Percentiles rank a stretch among this genome's conserved stretches.
phyloP scores from a whole-genome alignment of 2,797 vertebrate genomes.

The Gallinago nigripennis region DNA sequence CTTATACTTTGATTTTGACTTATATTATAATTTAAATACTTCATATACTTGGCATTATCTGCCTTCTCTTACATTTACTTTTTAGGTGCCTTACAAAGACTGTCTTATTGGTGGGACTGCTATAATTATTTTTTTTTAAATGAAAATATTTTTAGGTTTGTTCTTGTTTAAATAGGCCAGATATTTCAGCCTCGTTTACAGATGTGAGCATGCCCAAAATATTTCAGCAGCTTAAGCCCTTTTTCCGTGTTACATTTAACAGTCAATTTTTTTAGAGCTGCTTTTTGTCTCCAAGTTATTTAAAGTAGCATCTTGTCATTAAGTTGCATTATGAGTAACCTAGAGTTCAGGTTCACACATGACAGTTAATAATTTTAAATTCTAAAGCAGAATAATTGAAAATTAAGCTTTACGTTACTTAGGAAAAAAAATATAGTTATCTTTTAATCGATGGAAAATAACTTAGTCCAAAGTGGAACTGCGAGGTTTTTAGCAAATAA shows the following conservation, averaged over 20 bases:
- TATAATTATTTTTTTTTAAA: not conserved
- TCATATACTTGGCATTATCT: not conserved
- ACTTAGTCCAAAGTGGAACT: not conserved
- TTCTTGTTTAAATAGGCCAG: constrained; percentile 10
- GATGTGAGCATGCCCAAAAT: constrained; percentile 24
- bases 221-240: constrained; percentile 29
- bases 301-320: constrained; percentile 28
- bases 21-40: not conserved
- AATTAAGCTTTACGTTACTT: not conserved
- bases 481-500: not conserved
- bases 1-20: not conserved
- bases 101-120: not conserved
- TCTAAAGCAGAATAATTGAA: not conserved
- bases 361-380: constrained; percentile 6
- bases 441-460: not conserved
- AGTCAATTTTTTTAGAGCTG: not conserved
- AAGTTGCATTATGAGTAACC: not conserved
- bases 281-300: constrained; percentile 37
- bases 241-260: not conserved
- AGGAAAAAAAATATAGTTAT: not conserved
- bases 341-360: not conserved
- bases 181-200: constrained; percentile 37
- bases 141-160: not conserved
- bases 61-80: not conserved
- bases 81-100: not conserved